Evolutionary conservation across 2,888 invertebrate species (phyloP), one percentile per base, ranked within the genome.

Genomic region (Volucella zonaria): DNA sequence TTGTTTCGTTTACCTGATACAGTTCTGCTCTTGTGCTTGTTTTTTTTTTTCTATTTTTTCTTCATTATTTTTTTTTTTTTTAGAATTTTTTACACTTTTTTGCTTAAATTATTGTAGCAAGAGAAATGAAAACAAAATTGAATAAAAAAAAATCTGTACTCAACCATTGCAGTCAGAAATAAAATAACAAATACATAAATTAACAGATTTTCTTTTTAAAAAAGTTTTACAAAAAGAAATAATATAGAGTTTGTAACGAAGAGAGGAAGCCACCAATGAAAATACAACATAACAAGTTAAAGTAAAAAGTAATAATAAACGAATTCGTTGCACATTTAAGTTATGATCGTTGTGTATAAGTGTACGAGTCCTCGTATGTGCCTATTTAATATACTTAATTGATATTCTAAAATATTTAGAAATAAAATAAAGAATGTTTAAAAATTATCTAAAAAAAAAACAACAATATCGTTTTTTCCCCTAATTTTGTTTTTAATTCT

Each of bases 241-340:
- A 61, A 73, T 52, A 47, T 49, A 43, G 23, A 52, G 40, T 12
- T 66, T 78, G n/a, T 80, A 80, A 85, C 76, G 67, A 80, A 68
- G 71, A 73, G 62, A 81, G 85, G 85, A 85, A 85, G 85, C 85
- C 85, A 85, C 58, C 51, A 81, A 77, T 77, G 81, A 77, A 68
- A 76, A 61, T 71, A 67, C 70, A 70, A 75, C 59, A 74, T 64
- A 85, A 80, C 85, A 85, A 67, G 52, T 49, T 51, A 67, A 68
- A 61, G 64, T 40, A 49, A 58, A 10, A 56, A 47, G 45, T 42
- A 15, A 45, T 56, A 14, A 0, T 58, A 68, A 52, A 58, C 66
- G 31, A 62, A 54, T 45, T 38, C 11, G 14, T 47, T 43, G 12
- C 54, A 54, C 11, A 58, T 51, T 51, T 14, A 8, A 62, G 47